Base-by-base conservation (phyloP, 2,888 invertebrate genomes). In the Diarsia rubi region DNA sequence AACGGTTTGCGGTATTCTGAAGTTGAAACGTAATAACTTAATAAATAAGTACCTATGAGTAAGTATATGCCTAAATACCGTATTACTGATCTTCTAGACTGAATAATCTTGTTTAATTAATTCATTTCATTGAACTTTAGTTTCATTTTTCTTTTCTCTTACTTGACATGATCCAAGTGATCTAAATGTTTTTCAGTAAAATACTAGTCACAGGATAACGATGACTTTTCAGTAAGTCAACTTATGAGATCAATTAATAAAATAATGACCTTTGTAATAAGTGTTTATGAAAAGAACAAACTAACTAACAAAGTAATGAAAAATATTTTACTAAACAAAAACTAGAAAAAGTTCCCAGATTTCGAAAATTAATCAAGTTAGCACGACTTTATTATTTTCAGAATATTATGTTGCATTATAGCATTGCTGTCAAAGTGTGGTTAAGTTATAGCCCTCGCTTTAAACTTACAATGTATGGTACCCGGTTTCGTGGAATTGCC, bases 381-480 rank as follows among this genome's bases (percentile, higher is more conserved):
- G 5, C 11, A 12, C 11, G 24, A 3, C 5, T 69, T 59, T 78
- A 57, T 78, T 42, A 44, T 27, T 72, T 44, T 37, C 4, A 49
- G 49, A 70, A n/a, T 74, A 37, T n/a, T 37, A 24, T 27, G 42
- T 44, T 59, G 19, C 19, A 59, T 27, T 59, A 19, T 31, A 54
- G 44, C 45, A 54, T 21, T 49, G 16, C 52, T 27, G 27, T 62
- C 45, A 52, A 19, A 72, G 37, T 31, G n/a, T n/a, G 31, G 62
- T 27, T 42, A 42, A 80, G 52, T 81, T 44, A 76, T 44, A 24
- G 54, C 49, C 47, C 5, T 19, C 19, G 11, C 19, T 27, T 47
- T 8, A 31, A 31, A 42, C 14, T 24, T n/a, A 75, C 37, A 42
- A 75, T 31, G n/a, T 75, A 44, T 24, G 14, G 2, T 57, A n/a